phyloP scores from a whole-genome alignment of 2,797 vertebrate genomes.

The Periparus ater region DNA sequence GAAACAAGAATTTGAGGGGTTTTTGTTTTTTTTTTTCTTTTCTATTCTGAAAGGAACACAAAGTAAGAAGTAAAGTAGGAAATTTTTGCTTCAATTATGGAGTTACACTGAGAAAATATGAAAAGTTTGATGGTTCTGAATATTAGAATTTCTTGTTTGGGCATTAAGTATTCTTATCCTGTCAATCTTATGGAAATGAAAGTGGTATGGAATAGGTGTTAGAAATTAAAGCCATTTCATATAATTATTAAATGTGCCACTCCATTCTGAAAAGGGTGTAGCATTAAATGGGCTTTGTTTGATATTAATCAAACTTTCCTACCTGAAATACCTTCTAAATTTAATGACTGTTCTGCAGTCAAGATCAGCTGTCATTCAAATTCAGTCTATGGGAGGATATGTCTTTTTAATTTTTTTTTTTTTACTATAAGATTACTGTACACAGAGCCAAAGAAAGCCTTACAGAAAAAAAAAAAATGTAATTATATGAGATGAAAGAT shows the following conservation, averaged over 20 bases:
- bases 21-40: neutral
- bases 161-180: slow-evolving; percentile 44
- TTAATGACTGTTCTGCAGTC: slow-evolving; percentile 63
- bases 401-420: neutral
- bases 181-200: slow-evolving; percentile 51
- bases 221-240: slow-evolving; percentile 69
- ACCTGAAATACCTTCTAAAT: slow-evolving; percentile 51
- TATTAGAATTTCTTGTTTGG: slow-evolving; percentile 30
- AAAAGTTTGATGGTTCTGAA: neutral
- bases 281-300: slow-evolving; percentile 71
- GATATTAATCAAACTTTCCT: slow-evolving; percentile 73
- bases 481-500: neutral
- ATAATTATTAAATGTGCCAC: slow-evolving; percentile 61
- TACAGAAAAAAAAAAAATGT: neutral
- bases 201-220: slow-evolving; percentile 4
- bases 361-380: slow-evolving; percentile 56
- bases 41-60: neutral
- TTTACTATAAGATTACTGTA: neutral
- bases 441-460: neutral
- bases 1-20: neutral
- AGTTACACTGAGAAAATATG: neutral
- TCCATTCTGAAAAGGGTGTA: slow-evolving; percentile 44
- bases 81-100: slow-evolving; percentile 13
- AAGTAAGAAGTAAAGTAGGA: neutral
- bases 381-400: neutral